phyloP scores from a whole-genome alignment of 2,888 invertebrate species.

The Pristionchus mayeri region DNA sequence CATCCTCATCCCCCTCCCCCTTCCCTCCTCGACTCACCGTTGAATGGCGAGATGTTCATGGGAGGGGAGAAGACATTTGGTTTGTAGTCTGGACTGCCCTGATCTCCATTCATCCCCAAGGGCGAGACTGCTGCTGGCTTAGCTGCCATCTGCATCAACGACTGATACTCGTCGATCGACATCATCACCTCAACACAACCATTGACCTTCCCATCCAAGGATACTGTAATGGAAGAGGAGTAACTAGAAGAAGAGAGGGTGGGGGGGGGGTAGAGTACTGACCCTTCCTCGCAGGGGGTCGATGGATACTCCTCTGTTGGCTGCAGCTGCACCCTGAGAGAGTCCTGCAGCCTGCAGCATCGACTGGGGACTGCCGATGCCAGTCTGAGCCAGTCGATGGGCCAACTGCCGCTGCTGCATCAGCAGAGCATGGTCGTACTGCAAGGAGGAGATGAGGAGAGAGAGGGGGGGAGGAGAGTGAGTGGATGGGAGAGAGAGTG shows the following conservation, averaged over 20 bases:
- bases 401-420: conserved; percentile 57
- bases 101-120: conserved; percentile 11
- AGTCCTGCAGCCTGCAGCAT: neutral
- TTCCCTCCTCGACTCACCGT: too few relatives aligned
- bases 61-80: conserved; percentile 45
- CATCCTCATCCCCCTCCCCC: too few relatives aligned
- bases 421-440: conserved; percentile 65
- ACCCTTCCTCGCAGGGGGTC: conserved; percentile 34
- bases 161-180: conserved; percentile 63
- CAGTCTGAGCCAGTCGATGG: conserved; percentile 44
- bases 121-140: conserved; percentile 6
- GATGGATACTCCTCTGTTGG: conserved; percentile 11
- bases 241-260: conserved; percentile 29
- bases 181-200: conserved; percentile 57
- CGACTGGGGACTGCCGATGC: conserved; percentile 9
- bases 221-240: neutral
- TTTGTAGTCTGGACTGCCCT: conserved; percentile 49
- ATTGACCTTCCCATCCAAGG: too few relatives aligned
- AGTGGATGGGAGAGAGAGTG: too few relatives aligned
- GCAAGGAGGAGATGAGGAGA: conserved; percentile 48
- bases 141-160: conserved; percentile 54
- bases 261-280: neutral
- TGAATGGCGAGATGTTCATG: conserved; percentile 28
- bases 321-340: neutral
- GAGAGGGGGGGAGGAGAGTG: too few relatives aligned